Conservation (phyloP, 2,113 vertebrate species). For the Porphyrio hochstetteri region DNA sequence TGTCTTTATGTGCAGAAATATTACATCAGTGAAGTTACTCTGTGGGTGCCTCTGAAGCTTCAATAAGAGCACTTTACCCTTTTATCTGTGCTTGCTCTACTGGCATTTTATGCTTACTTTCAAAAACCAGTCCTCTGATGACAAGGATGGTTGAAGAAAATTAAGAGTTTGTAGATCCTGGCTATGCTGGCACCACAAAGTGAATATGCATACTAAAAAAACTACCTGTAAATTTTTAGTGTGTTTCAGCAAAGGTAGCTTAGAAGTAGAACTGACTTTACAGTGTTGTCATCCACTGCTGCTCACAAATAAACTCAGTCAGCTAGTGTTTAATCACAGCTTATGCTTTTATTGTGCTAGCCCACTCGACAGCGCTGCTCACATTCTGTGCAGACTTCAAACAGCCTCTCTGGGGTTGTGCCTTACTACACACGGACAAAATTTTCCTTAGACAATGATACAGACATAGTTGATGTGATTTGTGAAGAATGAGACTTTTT, state of each 20-base stretch:
- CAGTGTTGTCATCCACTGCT: not conserved
- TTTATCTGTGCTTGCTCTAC: not conserved
- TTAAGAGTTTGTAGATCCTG: not conserved
- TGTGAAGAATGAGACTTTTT: not conserved
- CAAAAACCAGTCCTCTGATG: not conserved
- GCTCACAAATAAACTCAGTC: not conserved
- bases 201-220: not conserved
- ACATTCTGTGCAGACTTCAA: not conserved
- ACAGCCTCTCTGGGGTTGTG: not conserved
- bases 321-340: not conserved
- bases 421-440: not conserved
- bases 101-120: not conserved
- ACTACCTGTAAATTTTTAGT: not conserved
- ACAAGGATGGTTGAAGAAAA: not conserved
- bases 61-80: not conserved
- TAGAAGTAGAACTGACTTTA: not conserved
- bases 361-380: not conserved
- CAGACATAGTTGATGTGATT: accelerated
- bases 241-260: not conserved
- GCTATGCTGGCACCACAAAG: not conserved
- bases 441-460: not conserved
- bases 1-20: not conserved
- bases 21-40: not conserved
- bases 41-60: not conserved
- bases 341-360: not conserved